phyloP scores from a whole-genome alignment of 2,888 invertebrate species.

The Blastobasis lacticolella region DNA sequence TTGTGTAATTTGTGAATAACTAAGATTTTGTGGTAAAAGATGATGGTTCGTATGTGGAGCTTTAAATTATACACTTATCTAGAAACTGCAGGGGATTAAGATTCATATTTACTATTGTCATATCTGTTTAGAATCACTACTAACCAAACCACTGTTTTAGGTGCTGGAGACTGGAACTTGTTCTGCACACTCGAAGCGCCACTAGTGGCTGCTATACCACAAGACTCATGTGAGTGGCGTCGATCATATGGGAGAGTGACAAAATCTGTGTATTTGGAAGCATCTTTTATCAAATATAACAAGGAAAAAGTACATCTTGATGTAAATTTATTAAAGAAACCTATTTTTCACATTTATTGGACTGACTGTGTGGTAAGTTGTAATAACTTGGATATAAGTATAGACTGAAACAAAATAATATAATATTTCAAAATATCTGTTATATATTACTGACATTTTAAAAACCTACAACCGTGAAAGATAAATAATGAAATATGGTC shows the following conservation, averaged over 20 bases:
- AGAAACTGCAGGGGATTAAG: neutral
- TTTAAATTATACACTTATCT: neutral
- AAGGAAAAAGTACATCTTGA: conserved; percentile 82
- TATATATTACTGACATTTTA: neutral
- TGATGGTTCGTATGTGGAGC: neutral
- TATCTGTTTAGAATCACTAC: neutral
- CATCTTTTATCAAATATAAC: conserved; percentile 86
- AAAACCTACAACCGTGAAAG: too few species aligned
- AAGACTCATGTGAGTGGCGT: conserved; percentile 93
- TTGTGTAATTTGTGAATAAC: neutral
- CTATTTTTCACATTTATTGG: conserved; percentile 95
- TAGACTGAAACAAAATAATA: neutral
- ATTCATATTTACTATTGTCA: neutral
- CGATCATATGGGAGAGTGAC: conserved; percentile 90
- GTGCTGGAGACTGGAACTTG: conserved; percentile 88
- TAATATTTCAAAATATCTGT: neutral
- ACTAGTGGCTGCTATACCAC: conserved; percentile 85
- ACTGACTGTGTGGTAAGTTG: conserved; percentile 91
- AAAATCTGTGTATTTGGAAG: conserved; percentile 88
- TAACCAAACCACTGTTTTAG: conserved; percentile 51
- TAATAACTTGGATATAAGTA: neutral
- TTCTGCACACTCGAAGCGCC: conserved; percentile 88
- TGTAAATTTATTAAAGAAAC: conserved; percentile 88
- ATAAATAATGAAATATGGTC: too few species aligned
- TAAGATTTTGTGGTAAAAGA: neutral